Conservation (phyloP, 2,888 invertebrate genomes). For the Tachina lurida region DNA sequence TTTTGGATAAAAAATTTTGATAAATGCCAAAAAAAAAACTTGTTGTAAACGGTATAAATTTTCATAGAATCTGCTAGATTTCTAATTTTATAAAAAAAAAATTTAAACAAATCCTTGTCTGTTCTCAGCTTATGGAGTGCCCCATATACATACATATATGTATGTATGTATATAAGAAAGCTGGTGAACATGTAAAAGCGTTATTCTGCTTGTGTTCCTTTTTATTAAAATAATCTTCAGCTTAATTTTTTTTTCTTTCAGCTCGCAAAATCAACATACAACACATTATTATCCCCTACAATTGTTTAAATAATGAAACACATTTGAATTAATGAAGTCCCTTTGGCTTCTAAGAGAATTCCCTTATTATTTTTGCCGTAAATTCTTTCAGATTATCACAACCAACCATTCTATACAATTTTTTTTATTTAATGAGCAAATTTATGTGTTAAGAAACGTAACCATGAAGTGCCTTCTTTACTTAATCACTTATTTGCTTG, state of each 20-base stretch:
- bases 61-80: too few species aligned
- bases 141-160: too few species aligned
- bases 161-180: too few species aligned
- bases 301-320: slow-evolving; percentile 38
- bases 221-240: neutral
- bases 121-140: too few species aligned
- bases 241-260: neutral
- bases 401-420: slow-evolving; percentile 29
- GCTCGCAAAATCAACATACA: neutral
- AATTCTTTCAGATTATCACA: slow-evolving; percentile 56
- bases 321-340: slow-evolving; percentile 49
- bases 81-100: too few species aligned
- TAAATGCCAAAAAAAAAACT: too few species aligned
- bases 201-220: neutral
- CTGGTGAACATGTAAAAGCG: neutral
- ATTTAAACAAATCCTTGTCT: too few species aligned
- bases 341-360: slow-evolving; percentile 12
- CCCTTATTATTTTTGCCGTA: slow-evolving; percentile 37
- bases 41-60: too few species aligned
- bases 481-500: slow-evolving; percentile 34
- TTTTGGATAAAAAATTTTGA: too few species aligned
- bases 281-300: neutral
- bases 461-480: slow-evolving; percentile 22
- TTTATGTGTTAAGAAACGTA: slow-evolving; percentile 47
- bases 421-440: slow-evolving; percentile 58